Percentiles rank a stretch among this genome's conserved stretches.
phyloP scores from a whole-genome alignment of 1,140 invertebrate genomes.

The Diorhabda elongata region DNA sequence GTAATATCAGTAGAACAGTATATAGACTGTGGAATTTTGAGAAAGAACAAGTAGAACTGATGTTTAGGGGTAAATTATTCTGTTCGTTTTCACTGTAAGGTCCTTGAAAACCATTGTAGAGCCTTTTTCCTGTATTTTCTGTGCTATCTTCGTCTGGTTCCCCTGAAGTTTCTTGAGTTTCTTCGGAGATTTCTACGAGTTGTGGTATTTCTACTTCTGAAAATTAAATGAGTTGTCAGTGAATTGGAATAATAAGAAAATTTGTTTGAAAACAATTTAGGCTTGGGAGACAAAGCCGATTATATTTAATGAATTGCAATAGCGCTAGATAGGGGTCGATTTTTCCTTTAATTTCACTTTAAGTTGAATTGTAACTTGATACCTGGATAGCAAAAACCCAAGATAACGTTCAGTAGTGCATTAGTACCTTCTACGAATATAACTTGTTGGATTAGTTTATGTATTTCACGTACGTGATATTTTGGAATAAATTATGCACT shows the following conservation, averaged over 20 bases:
- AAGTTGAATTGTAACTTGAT: no score
- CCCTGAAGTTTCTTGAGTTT: slow-evolving; percentile 24
- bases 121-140: slow-evolving; percentile 35
- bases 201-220: slow-evolving; percentile 45
- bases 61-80: slow-evolving; percentile 30
- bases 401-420: no score
- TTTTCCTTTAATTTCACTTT: background rate
- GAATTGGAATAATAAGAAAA: background rate
- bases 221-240: slow-evolving; percentile 18
- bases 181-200: slow-evolving; percentile 36
- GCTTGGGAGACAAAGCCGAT: background rate
- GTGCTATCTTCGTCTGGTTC: slow-evolving; percentile 21
- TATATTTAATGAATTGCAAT: background rate
- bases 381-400: no score
- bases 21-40: slow-evolving; percentile 23
- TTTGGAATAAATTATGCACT: no score
- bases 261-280: background rate
- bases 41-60: slow-evolving; percentile 26
- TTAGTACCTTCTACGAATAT: no score
- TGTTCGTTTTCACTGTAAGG: slow-evolving; percentile 39
- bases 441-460: no score
- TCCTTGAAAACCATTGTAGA: slow-evolving; percentile 43
- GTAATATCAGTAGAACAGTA: slow-evolving; percentile 27
- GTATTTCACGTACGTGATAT: no score
- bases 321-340: background rate